These are phyloP conservation scores for Grapholita molesta DNA, from an alignment of 1,140 invertebrate species.

Conservation along the genomic window DNA sequence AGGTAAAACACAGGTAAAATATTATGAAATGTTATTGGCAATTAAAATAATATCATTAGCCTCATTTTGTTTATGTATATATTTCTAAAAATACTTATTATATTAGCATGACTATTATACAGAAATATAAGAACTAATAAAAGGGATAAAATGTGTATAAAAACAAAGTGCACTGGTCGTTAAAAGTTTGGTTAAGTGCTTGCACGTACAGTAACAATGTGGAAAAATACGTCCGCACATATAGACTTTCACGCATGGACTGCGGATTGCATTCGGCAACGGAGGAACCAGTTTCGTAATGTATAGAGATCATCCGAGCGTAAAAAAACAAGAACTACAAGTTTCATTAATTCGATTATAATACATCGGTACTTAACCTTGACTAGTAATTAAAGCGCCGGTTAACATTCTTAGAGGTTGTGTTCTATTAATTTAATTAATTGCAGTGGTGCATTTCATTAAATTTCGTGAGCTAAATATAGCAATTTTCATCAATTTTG, in stretches of 20 bases:
- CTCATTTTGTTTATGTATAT: too few species aligned
- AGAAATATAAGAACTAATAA: background rate
- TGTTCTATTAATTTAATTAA: background rate
- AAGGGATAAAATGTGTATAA: background rate
- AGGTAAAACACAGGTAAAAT: too few species aligned
- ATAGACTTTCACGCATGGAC: background rate
- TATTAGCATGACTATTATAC: too few species aligned
- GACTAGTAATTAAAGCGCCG: background rate
- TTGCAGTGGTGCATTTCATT: background rate
- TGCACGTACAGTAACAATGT: background rate
- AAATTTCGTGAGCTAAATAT: background rate
- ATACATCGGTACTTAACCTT: background rate
- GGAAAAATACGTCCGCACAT: background rate
- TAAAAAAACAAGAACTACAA: conserved; percentile 14
- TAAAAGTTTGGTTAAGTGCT: background rate
- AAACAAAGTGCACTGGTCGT: background rate
- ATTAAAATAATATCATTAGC: too few species aligned
- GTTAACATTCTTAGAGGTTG: background rate
- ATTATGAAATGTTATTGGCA: too few species aligned
- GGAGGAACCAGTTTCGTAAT: conserved; percentile 7
- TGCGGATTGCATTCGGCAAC: background rate
- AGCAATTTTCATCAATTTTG: background rate
- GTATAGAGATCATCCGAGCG: background rate
- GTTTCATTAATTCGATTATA: background rate
- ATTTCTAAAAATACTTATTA: too few species aligned